Conservation (phyloP, 2,113 vertebrate genomes). For the Tachuris rubrigastra region DNA sequence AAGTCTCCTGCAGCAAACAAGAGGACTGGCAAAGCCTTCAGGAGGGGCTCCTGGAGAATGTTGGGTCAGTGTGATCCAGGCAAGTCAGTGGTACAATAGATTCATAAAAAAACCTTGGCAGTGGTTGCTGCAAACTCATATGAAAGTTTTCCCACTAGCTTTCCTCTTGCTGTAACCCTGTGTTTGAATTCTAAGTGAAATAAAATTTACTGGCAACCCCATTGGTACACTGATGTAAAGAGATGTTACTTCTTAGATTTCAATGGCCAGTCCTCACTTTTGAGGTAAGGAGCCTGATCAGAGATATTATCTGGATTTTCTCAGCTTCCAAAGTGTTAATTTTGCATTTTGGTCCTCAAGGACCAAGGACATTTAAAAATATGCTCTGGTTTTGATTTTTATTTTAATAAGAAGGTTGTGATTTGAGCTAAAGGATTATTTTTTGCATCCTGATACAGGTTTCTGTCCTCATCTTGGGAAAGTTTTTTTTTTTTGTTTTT, state of each 20-base stretch:
- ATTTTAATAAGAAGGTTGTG: neutral
- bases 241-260: neutral
- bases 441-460: neutral
- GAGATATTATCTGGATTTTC: neutral
- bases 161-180: neutral
- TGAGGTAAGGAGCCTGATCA: neutral
- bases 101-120: neutral
- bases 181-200: neutral
- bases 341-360: neutral
- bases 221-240: neutral
- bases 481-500: neutral
- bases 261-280: neutral
- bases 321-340: neutral
- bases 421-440: neutral
- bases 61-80: rapidly evolving
- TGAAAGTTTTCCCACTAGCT: neutral
- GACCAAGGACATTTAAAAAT: neutral
- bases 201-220: neutral
- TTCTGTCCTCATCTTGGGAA: neutral
- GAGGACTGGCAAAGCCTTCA: neutral
- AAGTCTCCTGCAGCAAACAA: neutral
- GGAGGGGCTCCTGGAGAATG: neutral
- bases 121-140: neutral
- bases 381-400: neutral
- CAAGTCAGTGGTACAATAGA: neutral